Base-by-base conservation (phyloP, 2,888 invertebrate species). In the Cistogaster globosa region DNA sequence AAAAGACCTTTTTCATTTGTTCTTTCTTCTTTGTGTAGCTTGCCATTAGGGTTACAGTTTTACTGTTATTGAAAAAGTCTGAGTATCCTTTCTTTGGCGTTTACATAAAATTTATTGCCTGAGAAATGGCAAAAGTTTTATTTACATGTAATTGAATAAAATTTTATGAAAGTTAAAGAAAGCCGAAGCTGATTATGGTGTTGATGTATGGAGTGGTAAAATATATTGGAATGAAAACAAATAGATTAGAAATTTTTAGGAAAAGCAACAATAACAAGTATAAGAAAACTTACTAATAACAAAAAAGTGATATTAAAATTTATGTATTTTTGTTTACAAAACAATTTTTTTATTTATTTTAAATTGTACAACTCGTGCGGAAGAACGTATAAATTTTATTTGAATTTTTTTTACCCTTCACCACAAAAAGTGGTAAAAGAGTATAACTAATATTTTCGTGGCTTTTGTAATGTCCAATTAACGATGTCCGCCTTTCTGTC, bases 71-170 rank as follows among this genome's bases (percentile, higher is more conserved):
- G 42, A 16, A 55, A 48, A 48, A 38, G 0, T 20, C 12, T n/a
- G 36, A 16, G 45, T 12, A 63, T 55, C 57, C 74, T 65, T 79
- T 38, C 32, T 32, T 18, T 69, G 48, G 16, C 16, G 26, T 57
- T 75, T 20, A 22, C 16, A 36, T 48, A 75, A 71, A 84, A 84
- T 84, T 84, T 84, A 84, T 84, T 48, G 79, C 79, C 60, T 20
- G 60, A 45, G 69, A 79, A 79, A 78, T 67, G 75, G 79, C 63
- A 79, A 84, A 79, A 79, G 75, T 84, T 84, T 69, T 84, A 84
- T 84, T 84, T 76, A 79, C 84, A 71, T 78, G 79, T 84, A 84
- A 84, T 84, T 84, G 84, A 84, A 79, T 84, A 69, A 74, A 69
- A 63, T 69, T 68, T 68, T 75, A 53, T 83, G 74, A 42, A 72